phyloP scores from a whole-genome alignment of 1,140 invertebrate species.

The Oncopeltus fasciatus region DNA sequence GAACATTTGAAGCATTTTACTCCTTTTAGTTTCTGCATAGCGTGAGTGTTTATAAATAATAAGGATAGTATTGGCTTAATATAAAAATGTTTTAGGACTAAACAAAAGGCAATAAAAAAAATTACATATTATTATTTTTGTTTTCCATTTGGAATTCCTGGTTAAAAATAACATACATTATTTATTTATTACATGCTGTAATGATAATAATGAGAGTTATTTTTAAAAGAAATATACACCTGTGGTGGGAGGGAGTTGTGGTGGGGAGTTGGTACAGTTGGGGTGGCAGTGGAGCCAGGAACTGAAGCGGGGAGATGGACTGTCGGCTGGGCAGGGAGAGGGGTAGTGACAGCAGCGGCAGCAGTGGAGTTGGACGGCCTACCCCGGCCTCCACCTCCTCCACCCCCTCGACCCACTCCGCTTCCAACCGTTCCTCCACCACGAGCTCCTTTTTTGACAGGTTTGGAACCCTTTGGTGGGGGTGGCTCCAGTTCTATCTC shows the following conservation, averaged over 20 bases:
- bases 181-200: too few species aligned
- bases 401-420: slow-evolving; percentile 24
- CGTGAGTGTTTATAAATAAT: too few species aligned
- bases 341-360: slow-evolving; percentile 27
- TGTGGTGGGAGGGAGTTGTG: slow-evolving; percentile 38
- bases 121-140: too few species aligned
- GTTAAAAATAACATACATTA: too few species aligned
- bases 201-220: too few species aligned
- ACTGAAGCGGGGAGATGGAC: slow-evolving; percentile 30
- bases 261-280: slow-evolving; percentile 28
- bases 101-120: too few species aligned
- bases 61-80: too few species aligned
- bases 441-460: slow-evolving; percentile 37
- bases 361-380: slow-evolving; percentile 16
- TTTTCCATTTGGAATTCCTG: too few species aligned
- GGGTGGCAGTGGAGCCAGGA: slow-evolving; percentile 31
- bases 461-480: slow-evolving; percentile 49
- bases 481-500: slow-evolving; percentile 68
- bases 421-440: slow-evolving; percentile 24
- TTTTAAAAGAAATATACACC: slow-evolving; percentile 24
- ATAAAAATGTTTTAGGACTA: too few species aligned
- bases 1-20: too few species aligned
- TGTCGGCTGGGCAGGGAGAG: slow-evolving; percentile 29
- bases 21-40: too few species aligned
- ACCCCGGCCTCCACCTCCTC: slow-evolving; percentile 29